Evolutionary conservation across 2,888 invertebrate species (phyloP), one percentile per base, ranked within the genome.

Genomic region (Biston betularia): DNA sequence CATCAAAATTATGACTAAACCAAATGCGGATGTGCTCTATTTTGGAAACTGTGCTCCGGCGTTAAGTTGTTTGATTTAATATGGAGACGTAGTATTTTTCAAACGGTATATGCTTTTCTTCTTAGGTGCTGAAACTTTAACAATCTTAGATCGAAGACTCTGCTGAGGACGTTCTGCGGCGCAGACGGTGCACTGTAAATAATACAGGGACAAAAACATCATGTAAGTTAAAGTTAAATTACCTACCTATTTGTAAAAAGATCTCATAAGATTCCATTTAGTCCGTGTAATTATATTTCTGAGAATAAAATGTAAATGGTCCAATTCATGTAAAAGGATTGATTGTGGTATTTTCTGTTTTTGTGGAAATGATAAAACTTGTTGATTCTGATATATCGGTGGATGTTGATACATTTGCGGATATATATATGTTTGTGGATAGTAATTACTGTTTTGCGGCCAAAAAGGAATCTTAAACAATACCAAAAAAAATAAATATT

Each of bases 101-200:
- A 90, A 34, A 42, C 90, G 88, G 62, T 81, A 83, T 14, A 89
- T 71, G 71, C 75, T 85, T 81, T 81, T 89, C 67, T 87, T 84
- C 65, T 81, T 84, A 33, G 92, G 90, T 46, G 86, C 69, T 45
- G 77, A 61, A n/a, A 88, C 54, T 87, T 88, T 91, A 44, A 88
- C 14, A 38, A 86, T 74, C 70, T 78, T 80, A 10, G 65, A 67
- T 63, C 34, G 61, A n/a, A 69, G 61, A 34, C 24, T 38, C 75
- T 75, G 15, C 71, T 72, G 45, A 57, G 66, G 12, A 2, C 76
- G 72, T 45, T 71, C 68, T 61, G 79, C 81, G 54, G 77, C 79
- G 74, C 89, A 89, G 63, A 72, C 75, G 12, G 79, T 78, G 76
- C 90, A 90, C 90, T 90, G 89, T 72, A 89, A 89, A 78, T 78